Conservation (phyloP, 2,888 invertebrate genomes). For the Junonia oenone region DNA sequence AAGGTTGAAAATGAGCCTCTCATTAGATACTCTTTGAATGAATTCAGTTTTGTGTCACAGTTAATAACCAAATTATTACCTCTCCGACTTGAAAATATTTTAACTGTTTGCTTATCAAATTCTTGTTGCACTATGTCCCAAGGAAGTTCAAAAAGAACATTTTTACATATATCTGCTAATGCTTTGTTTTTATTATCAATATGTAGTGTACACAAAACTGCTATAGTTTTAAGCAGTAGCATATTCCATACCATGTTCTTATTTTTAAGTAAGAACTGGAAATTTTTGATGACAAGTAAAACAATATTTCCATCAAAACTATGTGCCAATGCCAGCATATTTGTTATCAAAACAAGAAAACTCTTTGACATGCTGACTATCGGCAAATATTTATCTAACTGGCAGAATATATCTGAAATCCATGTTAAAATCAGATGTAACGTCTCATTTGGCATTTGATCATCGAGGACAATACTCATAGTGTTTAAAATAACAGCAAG, state of each 20-base stretch:
- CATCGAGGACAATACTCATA: conserved; percentile 81
- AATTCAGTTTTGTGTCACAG: conserved; percentile 73
- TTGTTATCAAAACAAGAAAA: conserved; percentile 81
- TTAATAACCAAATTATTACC: conserved; percentile 66
- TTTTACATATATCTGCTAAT: conserved; percentile 79
- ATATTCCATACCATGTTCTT: conserved; percentile 82
- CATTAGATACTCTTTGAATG: conserved; percentile 81
- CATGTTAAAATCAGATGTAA: conserved; percentile 83
- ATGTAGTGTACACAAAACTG: conserved; percentile 82
- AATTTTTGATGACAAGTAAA: conserved; percentile 79
- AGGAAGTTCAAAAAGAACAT: conserved; percentile 81
- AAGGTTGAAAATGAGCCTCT: conserved; percentile 81
- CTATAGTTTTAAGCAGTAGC: conserved; percentile 78
- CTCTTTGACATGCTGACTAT: conserved; percentile 82
- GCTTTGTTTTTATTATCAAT: conserved; percentile 80
- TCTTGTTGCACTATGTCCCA: conserved; percentile 84
- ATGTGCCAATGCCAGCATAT: conserved; percentile 81
- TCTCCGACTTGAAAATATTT: conserved; percentile 60
- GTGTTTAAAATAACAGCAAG: conserved; percentile 87
- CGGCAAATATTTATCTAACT: conserved; percentile 83
- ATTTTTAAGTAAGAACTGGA: conserved; percentile 80
- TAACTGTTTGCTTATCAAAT: conserved; percentile 67
- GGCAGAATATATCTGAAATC: conserved; percentile 85
- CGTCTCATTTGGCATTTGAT: conserved; percentile 79
- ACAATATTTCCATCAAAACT: conserved; percentile 79